These are phyloP conservation scores for Eulemur rufifrons DNA, from an alignment of 2,113 vertebrate genomes.

Conservation along the genomic window DNA sequence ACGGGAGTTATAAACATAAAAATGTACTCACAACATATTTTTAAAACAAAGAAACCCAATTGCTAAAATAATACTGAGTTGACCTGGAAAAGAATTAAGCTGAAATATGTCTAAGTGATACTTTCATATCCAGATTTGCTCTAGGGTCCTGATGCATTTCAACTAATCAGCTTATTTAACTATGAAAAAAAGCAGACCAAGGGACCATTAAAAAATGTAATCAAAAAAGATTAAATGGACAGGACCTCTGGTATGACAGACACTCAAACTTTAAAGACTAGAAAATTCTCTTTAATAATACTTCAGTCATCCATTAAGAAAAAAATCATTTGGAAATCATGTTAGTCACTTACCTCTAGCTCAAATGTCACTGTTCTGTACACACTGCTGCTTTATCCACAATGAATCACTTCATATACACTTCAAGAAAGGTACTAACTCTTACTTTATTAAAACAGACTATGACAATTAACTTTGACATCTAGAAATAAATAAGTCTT, in stretches of 20 bases:
- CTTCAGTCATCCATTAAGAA: background rate
- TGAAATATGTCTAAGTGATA: background rate
- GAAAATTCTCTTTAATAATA: background rate
- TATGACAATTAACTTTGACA: background rate
- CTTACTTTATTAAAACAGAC: background rate
- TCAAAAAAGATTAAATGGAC: conserved; percentile 1
- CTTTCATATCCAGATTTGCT: background rate
- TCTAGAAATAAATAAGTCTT: background rate
- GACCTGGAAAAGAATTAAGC: background rate
- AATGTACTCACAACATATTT: background rate
- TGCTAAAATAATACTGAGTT: background rate
- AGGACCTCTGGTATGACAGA: background rate
- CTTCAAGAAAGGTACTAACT: background rate
- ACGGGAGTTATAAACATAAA: background rate
- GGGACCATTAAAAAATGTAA: background rate
- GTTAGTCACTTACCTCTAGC: background rate
- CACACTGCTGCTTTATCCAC: background rate
- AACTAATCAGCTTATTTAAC: background rate
- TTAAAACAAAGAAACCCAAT: background rate
- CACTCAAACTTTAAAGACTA: background rate
- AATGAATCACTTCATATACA: background rate
- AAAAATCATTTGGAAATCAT: background rate
- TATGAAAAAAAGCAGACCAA: background rate
- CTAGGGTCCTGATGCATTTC: background rate
- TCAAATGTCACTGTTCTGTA: background rate